phyloP scores from a whole-genome alignment of 1,140 invertebrate genomes.

The Habropoda laboriosa region DNA sequence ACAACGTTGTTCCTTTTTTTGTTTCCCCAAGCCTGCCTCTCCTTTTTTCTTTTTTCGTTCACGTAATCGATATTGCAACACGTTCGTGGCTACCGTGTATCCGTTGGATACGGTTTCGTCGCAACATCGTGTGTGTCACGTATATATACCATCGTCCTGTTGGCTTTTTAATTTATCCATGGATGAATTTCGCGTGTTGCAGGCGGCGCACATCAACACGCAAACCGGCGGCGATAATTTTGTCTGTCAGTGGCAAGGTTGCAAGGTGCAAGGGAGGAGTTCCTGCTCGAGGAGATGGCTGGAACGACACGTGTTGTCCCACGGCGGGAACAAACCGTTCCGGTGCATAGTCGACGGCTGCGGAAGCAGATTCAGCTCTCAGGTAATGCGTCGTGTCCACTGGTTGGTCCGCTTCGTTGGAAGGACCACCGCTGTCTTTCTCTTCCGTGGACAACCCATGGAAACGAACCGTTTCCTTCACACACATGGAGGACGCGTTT shows the following conservation, averaged over 20 bases:
- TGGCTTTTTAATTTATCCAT: neutral
- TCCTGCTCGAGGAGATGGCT: constrained; percentile 96
- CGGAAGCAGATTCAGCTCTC: constrained; percentile 94
- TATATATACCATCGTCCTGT: neutral
- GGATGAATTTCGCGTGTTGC: constrained; percentile 67
- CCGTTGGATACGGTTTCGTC: neutral
- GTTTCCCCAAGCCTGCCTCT: too few species aligned
- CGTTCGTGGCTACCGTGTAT: constrained; percentile 2
- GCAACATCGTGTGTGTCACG: neutral
- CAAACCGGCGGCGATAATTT: constrained; percentile 91
- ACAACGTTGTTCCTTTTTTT: neutral
- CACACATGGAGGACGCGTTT: too few species aligned
- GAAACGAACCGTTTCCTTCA: too few species aligned
- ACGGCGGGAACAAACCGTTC: constrained; percentile 97
- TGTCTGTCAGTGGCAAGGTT: constrained; percentile 95
- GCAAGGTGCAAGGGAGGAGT: constrained; percentile 95
- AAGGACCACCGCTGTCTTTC: neutral
- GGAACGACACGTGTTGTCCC: constrained; percentile 94
- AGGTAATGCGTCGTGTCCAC: constrained; percentile 83
- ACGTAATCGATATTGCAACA: constrained; percentile 29
- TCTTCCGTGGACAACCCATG: neutral
- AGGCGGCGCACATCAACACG: constrained; percentile 91
- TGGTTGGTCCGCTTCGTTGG: neutral
- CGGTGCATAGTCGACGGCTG: constrained; percentile 97
- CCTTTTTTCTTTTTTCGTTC: neutral